Conservation (phyloP, 1,140 invertebrate species). For the Ptiloglossa arizonensis region DNA sequence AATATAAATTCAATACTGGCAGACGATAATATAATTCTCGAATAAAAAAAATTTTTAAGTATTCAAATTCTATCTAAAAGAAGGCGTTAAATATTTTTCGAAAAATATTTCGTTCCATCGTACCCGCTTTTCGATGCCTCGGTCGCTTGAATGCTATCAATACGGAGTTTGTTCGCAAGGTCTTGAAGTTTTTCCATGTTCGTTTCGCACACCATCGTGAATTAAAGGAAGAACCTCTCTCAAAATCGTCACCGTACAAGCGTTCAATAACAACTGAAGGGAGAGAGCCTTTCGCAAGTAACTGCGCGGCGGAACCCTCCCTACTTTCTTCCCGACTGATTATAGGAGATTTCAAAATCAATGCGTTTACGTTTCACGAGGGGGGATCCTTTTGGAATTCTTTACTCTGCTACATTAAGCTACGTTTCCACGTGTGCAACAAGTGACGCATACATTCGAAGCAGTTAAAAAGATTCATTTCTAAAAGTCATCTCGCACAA, state of each 20-base stretch:
- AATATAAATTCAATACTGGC: no score
- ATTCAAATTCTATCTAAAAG: no score
- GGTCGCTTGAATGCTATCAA: slow-evolving; percentile 82
- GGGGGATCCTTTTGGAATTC: not conserved
- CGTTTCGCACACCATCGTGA: slow-evolving; percentile 70
- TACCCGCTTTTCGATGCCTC: slow-evolving; percentile 79
- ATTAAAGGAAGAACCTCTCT: not conserved
- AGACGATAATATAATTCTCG: not conserved
- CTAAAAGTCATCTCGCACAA: no score
- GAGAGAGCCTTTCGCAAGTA: slow-evolving; percentile 42
- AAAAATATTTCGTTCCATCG: not conserved
- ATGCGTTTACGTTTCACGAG: not conserved
- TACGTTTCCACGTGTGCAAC: not conserved
- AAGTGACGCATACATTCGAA: not conserved
- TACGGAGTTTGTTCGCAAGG: slow-evolving; percentile 86
- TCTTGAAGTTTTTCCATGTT: slow-evolving; percentile 83
- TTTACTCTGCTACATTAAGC: no score
- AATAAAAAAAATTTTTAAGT: not conserved
- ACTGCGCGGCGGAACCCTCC: slow-evolving; percentile 64
- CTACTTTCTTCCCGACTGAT: slow-evolving; percentile 6
- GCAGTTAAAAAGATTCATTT: no score
- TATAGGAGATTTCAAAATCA: slow-evolving; percentile 32
- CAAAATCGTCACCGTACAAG: slow-evolving; percentile 12
- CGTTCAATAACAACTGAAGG: slow-evolving; percentile 56
- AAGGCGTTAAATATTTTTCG: not conserved